Base-by-base conservation (phyloP, 2,797 vertebrate genomes). In the Thamnophis elegans region DNA sequence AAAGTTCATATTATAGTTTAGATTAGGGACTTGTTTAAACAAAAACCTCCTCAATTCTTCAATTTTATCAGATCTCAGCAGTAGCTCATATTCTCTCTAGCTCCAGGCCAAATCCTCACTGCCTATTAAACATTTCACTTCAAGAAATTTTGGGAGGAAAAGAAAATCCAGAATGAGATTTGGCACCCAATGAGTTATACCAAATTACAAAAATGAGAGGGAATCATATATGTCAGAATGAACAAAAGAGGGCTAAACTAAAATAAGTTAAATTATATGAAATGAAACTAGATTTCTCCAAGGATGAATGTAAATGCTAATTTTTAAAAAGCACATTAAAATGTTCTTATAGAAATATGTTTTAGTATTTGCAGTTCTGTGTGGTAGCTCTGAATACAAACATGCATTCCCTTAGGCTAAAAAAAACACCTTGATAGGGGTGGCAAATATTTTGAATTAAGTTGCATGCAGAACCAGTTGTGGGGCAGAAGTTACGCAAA, bases 231-330 rank as follows among this genome's bases (percentile, higher is more conserved):
- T 87, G 47, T 91, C 88, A 62, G 25, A 20, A 59, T 93, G 68
- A 93, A 55, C 89, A 93, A 73, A 82, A 65, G 32, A 62, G 73
- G 55, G 51, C 65, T 85, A 78, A 91, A 59, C n/a, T 42, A 62
- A 73, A 82, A 32, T 68, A 88, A 93, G 89, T 91, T 88, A 59
- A 93, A 93, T 85, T 89, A 88, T 56, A 55, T 32, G 60, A 90
- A 56, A 55, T 90, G 86, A 88, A 65, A 68, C 55, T 87, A 91
- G 55, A 88, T 93, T 88, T 54, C 62, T 88, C 62, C 51, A 88
- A 93, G 56, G 59, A 59, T 62, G 47, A 47, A 89, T 62, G 60
- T 85, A 51, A 91, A 82, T 25, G 73, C 36, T 82, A 82, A 12
- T 82, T 82, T 62, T 47, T 5, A 25, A 82, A 82, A 82, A 22